Conservation (phyloP, 2,113 vertebrate genomes). For the Elanus axillaris region DNA sequence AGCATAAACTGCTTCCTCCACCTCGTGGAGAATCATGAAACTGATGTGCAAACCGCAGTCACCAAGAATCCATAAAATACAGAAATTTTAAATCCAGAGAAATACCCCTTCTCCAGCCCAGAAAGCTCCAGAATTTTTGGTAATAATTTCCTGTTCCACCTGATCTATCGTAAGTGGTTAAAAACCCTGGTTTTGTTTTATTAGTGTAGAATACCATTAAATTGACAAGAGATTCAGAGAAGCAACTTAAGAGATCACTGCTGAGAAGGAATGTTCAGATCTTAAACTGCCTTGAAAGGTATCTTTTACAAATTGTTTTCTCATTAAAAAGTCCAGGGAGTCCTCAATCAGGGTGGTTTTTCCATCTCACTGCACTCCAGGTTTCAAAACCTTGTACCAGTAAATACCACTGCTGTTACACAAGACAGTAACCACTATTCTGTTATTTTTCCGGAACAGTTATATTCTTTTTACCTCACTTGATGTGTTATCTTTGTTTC, state of each 20-base stretch:
- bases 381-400: background rate
- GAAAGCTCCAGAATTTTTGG: background rate
- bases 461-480: background rate
- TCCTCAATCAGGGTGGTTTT: rapidly evolving
- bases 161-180: rapidly evolving
- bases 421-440: background rate
- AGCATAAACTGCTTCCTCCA: constrained; percentile 8
- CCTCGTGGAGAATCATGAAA: constrained; percentile 37
- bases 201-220: background rate
- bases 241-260: background rate
- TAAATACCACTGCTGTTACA: background rate
- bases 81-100: background rate
- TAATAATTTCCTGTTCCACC: background rate
- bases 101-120: background rate
- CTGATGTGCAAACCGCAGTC: background rate
- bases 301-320: background rate
- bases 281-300: background rate
- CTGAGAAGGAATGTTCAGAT: background rate
- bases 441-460: background rate
- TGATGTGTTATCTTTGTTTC: background rate
- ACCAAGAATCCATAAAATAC: rapidly evolving
- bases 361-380: rapidly evolving
- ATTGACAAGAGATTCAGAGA: background rate
- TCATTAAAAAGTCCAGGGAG: background rate
- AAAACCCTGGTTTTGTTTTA: background rate